A percentile compares a stretch with the other conserved stretches of the same genome.
Conservation (phyloP, 2,113 vertebrate genomes). For the Pygoscelis antarcticus region DNA sequence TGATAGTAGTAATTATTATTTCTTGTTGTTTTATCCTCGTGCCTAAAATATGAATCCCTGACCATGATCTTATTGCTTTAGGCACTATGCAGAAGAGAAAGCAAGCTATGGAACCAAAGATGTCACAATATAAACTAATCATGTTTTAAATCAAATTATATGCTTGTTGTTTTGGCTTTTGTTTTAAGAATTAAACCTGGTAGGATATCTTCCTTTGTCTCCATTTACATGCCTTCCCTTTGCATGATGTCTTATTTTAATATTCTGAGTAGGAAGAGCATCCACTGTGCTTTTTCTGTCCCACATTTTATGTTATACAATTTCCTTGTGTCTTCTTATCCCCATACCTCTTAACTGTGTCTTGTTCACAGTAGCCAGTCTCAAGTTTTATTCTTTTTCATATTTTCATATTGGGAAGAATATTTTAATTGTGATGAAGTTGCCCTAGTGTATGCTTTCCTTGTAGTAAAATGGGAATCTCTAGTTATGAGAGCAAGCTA, state of each 20-base stretch:
- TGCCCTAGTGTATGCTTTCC: background rate
- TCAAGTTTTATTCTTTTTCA: background rate
- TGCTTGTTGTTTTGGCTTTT: background rate
- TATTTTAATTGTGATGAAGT: background rate
- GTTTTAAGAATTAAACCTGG: background rate
- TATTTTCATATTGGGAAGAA: background rate
- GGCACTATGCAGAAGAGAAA: background rate
- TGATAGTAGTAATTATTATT: background rate
- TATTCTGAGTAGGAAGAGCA: background rate
- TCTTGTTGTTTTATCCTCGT: background rate
- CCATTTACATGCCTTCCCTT: background rate
- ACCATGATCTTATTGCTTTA: background rate
- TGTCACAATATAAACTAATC: background rate
- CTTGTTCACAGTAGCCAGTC: background rate
- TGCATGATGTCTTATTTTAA: background rate
- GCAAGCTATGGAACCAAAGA: background rate
- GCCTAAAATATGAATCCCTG: background rate
- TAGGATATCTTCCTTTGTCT: background rate
- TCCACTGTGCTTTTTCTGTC: background rate
- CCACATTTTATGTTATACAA: background rate
- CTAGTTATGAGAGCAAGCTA: background rate
- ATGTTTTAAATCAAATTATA: background rate
- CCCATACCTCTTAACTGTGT: background rate
- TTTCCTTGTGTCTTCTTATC: background rate
- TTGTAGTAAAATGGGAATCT: background rate